These are phyloP conservation scores for Oxygymnocypris stewartii DNA, from an alignment of 2,113 vertebrate genomes.

Conservation along the genomic window DNA sequence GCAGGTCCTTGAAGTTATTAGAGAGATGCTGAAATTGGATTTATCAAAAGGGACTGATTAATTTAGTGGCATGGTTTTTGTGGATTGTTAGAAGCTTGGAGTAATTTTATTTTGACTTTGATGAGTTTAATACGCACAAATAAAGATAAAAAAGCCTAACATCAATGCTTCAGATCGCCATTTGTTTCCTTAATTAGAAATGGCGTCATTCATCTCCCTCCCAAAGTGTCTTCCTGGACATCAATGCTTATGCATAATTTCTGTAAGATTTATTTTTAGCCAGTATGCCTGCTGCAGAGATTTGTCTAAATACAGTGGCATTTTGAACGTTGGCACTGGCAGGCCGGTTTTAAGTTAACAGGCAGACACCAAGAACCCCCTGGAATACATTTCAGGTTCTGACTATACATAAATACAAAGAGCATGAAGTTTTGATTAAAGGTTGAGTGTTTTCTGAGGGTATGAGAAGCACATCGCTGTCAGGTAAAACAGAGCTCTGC, in stretches of 20 bases:
- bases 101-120: background rate
- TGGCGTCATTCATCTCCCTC: background rate
- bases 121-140: background rate
- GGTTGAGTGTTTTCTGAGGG: background rate
- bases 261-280: constrained; percentile 26
- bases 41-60: constrained; percentile 7
- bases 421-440: constrained; percentile 11
- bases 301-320: background rate
- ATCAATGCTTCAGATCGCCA: background rate
- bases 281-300: background rate
- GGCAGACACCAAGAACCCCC: constrained; percentile 9
- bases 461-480: background rate
- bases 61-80: too few species aligned
- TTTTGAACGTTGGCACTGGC: background rate
- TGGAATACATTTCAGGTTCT: constrained; percentile 11
- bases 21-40: background rate
- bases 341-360: constrained; percentile 11
- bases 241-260: background rate
- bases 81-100: background rate
- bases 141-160: background rate
- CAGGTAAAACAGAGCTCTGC: background rate
- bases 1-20: constrained; percentile 15
- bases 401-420: constrained; percentile 12
- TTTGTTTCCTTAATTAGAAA: constrained; percentile 21
- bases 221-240: background rate